A percentile compares a stretch with the other conserved stretches of the same genome.
Evolutionary conservation across 2,113 vertebrate species (phyloP).

Genomic region (Epinephelus lanceolatus): DNA sequence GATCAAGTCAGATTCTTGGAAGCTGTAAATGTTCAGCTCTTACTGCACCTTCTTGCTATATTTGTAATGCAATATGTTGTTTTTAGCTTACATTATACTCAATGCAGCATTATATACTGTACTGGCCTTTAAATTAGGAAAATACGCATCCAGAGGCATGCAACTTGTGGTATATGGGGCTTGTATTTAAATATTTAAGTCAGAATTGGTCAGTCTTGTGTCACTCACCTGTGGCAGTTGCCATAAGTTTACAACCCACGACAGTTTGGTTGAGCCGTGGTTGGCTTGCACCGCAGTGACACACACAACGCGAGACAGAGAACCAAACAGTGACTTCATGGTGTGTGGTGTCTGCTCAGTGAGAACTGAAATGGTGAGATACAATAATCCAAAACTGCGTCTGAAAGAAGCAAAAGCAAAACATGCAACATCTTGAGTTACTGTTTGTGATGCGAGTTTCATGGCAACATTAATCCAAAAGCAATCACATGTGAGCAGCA

Average conservation of each 20-base stretch:
- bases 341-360: neutral
- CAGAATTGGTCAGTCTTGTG: neutral
- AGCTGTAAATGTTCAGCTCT: neutral
- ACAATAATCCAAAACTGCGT: neutral
- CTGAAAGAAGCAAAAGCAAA: conserved; percentile 18
- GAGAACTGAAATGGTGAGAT: neutral
- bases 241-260: conserved; percentile 6
- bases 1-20: neutral
- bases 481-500: conserved; percentile 37
- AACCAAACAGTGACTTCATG: neutral
- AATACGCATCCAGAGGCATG: neutral
- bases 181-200: neutral
- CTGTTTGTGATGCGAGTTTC: conserved; percentile 48
- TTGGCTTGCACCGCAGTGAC: conserved; percentile 8
- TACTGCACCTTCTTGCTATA: neutral
- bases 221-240: conserved; percentile 10
- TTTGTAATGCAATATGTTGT: neutral
- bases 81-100: neutral
- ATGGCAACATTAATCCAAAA: conserved; percentile 55
- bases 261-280: conserved; percentile 9
- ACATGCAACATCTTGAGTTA: conserved; percentile 30
- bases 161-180: neutral
- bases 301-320: neutral
- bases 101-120: neutral
- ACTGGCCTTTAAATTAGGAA: neutral